These are phyloP conservation scores for Phlogophora meticulosa DNA, from an alignment of 2,888 invertebrate genomes.

Conservation along the genomic window DNA sequence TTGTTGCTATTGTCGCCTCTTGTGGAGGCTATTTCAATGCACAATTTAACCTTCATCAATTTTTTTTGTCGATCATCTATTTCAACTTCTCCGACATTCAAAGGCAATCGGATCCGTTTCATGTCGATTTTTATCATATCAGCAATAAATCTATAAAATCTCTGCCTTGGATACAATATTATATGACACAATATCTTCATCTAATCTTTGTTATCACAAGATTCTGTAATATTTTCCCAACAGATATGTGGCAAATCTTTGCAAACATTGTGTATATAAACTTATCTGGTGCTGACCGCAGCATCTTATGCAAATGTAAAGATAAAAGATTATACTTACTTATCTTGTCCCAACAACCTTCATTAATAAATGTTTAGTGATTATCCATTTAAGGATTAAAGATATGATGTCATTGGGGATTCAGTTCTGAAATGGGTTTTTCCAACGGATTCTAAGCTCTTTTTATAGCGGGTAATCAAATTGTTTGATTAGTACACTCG, in stretches of 20 bases:
- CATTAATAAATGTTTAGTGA: slow-evolving; percentile 13
- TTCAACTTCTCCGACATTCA: not conserved
- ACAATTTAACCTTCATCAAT: not conserved
- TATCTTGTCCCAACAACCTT: slow-evolving; percentile 35
- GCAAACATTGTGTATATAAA: slow-evolving; percentile 48
- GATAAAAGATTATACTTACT: slow-evolving; percentile 36
- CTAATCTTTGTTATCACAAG: slow-evolving; percentile 53
- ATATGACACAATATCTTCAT: slow-evolving; percentile 44
- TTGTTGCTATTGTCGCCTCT: not conserved
- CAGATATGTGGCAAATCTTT: slow-evolving; percentile 46
- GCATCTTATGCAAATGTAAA: slow-evolving; percentile 39
- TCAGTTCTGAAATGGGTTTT: slow-evolving; percentile 1
- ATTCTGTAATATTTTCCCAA: slow-evolving; percentile 50
- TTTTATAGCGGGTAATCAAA: slow-evolving; percentile 12
- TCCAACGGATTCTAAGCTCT: not conserved
- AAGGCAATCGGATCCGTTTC: not conserved
- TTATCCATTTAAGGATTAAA: slow-evolving; percentile 31
- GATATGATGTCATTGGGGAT: slow-evolving; percentile 8
- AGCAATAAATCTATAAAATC: slow-evolving; percentile 32
- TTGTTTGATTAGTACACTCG: not conserved
- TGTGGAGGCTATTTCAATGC: too few relatives aligned
- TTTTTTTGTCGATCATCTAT: not conserved
- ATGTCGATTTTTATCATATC: not conserved
- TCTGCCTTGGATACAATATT: slow-evolving; percentile 9
- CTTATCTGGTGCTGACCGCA: slow-evolving; percentile 55